Evolutionary conservation across 1,140 invertebrate species (phyloP).

Genomic region (Drosophila kohkoa): DNA sequence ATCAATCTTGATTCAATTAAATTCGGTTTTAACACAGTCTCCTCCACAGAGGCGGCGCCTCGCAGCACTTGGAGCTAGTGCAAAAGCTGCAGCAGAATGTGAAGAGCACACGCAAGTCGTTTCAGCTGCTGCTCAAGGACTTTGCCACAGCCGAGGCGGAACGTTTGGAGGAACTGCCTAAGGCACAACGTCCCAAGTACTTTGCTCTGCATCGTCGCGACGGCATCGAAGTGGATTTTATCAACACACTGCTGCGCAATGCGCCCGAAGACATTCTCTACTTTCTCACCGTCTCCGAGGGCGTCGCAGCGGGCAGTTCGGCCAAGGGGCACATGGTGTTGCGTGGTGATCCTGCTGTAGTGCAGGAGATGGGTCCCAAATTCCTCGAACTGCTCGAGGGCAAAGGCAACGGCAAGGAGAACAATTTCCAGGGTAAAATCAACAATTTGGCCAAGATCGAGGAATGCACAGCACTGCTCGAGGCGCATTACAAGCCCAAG

Average conservation of each 20-base stretch:
- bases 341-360: constrained; percentile 85
- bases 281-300: constrained; percentile 90
- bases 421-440: constrained; percentile 87
- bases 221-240: constrained; percentile 89
- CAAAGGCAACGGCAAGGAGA: constrained; percentile 88
- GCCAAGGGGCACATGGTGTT: constrained; percentile 89
- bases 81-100: constrained; percentile 90
- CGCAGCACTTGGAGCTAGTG: constrained; percentile 89
- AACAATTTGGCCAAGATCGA: constrained; percentile 85
- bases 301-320: constrained; percentile 63
- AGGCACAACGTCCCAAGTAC: constrained; percentile 86
- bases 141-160: constrained; percentile 88
- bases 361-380: constrained; percentile 85
- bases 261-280: constrained; percentile 87
- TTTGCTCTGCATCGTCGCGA: constrained; percentile 89
- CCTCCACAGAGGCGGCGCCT: constrained; percentile 88
- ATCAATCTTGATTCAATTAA: too few species aligned
- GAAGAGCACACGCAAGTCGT: constrained; percentile 88
- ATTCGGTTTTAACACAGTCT: neutral
- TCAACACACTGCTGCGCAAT: constrained; percentile 88
- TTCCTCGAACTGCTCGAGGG: constrained; percentile 87
- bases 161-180: constrained; percentile 86
- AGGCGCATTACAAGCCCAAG: constrained; percentile 71
- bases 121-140: constrained; percentile 88
- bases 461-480: constrained; percentile 85